A percentile compares a stretch with the other conserved stretches of the same genome.
phyloP scores from a whole-genome alignment of 1,140 invertebrate species.

The Nephila pilipes region DNA sequence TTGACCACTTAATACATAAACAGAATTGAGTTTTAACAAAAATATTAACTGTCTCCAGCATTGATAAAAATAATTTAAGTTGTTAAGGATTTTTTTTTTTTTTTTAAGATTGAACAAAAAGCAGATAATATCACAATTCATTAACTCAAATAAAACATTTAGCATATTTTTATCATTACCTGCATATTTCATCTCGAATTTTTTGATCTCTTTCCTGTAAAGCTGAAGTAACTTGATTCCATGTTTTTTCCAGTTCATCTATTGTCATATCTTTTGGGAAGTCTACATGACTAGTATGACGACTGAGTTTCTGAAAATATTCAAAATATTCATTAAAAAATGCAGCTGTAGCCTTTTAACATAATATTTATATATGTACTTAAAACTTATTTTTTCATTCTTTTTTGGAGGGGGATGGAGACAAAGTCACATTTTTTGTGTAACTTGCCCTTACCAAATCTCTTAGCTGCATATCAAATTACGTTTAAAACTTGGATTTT shows the following conservation, averaged over 20 bases:
- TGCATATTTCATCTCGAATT: slow-evolving; percentile 93
- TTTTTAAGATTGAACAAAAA: background rate
- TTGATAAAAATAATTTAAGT: no score
- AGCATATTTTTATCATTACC: slow-evolving; percentile 81
- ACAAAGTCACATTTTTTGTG: no score
- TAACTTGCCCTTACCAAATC: no score
- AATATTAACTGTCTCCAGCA: no score
- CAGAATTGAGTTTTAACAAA: no score
- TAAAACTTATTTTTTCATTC: no score
- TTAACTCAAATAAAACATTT: background rate
- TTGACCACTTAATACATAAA: no score
- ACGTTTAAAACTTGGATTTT: no score
- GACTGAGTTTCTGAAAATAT: slow-evolving; percentile 48
- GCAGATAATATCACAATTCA: background rate
- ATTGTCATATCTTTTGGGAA: slow-evolving; percentile 88
- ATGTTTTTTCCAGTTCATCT: slow-evolving; percentile 93
- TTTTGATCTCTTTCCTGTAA: slow-evolving; percentile 94
- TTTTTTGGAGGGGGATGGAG: no score
- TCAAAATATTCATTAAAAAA: background rate
- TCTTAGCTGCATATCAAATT: no score
- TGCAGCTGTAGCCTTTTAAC: background rate
- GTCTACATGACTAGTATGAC: slow-evolving; percentile 60
- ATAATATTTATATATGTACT: no score
- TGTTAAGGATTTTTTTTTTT: no score
- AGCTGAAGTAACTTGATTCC: slow-evolving; percentile 90